Evolutionary conservation across 2,797 vertebrate genomes (phyloP).

Genomic region (Pseudochirops corinnae): DNA sequence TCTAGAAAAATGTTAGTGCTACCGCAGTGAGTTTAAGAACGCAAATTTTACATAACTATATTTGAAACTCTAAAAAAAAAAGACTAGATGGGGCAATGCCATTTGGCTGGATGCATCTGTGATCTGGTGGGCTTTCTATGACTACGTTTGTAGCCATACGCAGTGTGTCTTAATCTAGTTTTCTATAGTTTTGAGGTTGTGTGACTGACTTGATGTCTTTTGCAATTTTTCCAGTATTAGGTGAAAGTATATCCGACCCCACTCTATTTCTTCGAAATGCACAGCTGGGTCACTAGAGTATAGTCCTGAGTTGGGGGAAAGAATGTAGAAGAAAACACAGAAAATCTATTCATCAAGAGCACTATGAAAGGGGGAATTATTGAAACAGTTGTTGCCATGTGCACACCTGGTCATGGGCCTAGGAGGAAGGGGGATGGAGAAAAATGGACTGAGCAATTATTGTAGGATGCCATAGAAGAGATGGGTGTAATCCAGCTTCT

Average conservation of each 20-base stretch:
- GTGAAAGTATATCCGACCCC: slow-evolving; percentile 64
- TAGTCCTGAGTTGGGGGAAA: slow-evolving; percentile 54
- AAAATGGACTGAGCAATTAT: background rate
- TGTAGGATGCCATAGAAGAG: background rate
- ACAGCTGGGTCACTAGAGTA: slow-evolving; percentile 72
- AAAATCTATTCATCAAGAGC: slow-evolving; percentile 62
- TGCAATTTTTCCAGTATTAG: slow-evolving; percentile 27
- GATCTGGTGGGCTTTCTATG: background rate
- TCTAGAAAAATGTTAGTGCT: slow-evolving; percentile 71
- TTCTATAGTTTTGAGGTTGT: slow-evolving; percentile 43
- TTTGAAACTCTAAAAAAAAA: slow-evolving; percentile 35
- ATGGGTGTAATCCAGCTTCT: slow-evolving; percentile 52
- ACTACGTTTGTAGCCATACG: background rate
- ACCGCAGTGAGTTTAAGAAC: slow-evolving; percentile 69
- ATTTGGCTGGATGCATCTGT: background rate
- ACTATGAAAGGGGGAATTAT: slow-evolving; percentile 59
- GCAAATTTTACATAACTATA: slow-evolving; percentile 72
- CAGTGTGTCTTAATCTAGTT: background rate
- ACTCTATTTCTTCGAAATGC: slow-evolving; percentile 74
- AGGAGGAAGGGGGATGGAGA: slow-evolving; percentile 35
- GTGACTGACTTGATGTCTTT: slow-evolving; percentile 16
- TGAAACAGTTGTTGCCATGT: slow-evolving; percentile 37
- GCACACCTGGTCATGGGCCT: slow-evolving; percentile 39
- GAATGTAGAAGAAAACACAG: slow-evolving; percentile 75
- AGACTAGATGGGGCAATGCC: background rate